A percentile compares a stretch with the other conserved stretches of the same genome.
Conservation (phyloP, 2,888 invertebrate genomes). For the Sericinus montela region DNA sequence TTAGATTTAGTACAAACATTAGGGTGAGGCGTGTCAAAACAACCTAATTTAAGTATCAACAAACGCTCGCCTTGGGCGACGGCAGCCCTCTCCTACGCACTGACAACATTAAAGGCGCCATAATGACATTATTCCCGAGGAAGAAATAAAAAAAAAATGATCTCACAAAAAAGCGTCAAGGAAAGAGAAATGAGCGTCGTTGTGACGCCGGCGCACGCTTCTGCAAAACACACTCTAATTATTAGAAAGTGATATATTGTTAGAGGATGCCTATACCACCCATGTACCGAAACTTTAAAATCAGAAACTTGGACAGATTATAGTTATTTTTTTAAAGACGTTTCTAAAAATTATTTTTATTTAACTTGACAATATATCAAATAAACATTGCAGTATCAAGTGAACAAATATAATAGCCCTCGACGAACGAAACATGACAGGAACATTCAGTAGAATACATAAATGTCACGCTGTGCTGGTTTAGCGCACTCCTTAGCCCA, state of each 20-base stretch:
- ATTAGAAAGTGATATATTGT: constrained; percentile 60
- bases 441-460: constrained; percentile 70
- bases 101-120: constrained; percentile 79
- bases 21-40: constrained; percentile 78
- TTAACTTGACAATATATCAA: constrained; percentile 20
- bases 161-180: constrained; percentile 68
- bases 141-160: constrained; percentile 64
- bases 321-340: too few relatives aligned
- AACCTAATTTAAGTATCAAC: constrained; percentile 80
- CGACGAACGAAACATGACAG: constrained; percentile 55
- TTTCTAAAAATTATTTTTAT: constrained; percentile 7
- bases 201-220: constrained; percentile 35
- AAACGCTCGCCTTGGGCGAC: constrained; percentile 77
- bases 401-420: constrained; percentile 45
- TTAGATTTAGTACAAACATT: constrained; percentile 77
- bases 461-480: constrained; percentile 60
- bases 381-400: constrained; percentile 39
- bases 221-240: constrained; percentile 56
- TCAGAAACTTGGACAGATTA: not conserved
- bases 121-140: constrained; percentile 77
- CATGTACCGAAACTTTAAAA: not conserved
- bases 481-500: constrained; percentile 34
- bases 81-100: constrained; percentile 64
- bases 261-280: constrained; percentile 34
- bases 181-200: constrained; percentile 50